Percentiles rank a stretch among this genome's conserved stretches.
These are phyloP conservation scores for Eupithecia abbreviata DNA, from an alignment of 2,888 invertebrate genomes.

Conservation along the genomic window DNA sequence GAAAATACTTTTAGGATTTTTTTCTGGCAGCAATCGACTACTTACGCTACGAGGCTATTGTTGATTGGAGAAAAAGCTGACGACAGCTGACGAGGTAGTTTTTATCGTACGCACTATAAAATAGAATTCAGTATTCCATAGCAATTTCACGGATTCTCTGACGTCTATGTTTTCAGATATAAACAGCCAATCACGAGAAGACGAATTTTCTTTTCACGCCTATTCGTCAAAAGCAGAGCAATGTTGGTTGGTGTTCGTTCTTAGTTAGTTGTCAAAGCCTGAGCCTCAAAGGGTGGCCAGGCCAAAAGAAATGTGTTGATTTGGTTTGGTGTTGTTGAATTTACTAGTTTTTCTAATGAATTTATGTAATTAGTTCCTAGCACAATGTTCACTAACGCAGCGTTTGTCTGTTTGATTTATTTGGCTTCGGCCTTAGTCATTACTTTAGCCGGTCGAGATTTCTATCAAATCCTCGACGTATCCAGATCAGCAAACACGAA, in stretches of 20 bases:
- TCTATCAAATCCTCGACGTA: conserved; percentile 96
- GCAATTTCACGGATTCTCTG: not conserved
- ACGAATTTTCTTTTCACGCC: conserved; percentile 72
- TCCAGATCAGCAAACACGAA: conserved; percentile 93
- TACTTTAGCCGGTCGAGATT: conserved; percentile 90
- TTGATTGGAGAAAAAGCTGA: conserved; percentile 13
- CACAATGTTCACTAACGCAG: conserved; percentile 72
- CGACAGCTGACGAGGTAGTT: not conserved
- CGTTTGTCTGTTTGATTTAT: conserved; percentile 71
- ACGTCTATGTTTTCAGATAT: not conserved
- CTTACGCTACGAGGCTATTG: conserved; percentile 23
- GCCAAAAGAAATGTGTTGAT: conserved; percentile 65
- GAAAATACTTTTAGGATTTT: not conserved
- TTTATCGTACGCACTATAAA: fast-evolving
- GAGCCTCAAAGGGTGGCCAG: conserved; percentile 50
- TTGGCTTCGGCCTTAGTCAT: conserved; percentile 68
- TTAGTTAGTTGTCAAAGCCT: conserved; percentile 53
- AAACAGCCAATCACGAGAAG: conserved; percentile 64
- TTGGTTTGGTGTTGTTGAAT: conserved; percentile 35
- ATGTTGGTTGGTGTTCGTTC: not conserved
- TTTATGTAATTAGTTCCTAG: conserved; percentile 60
- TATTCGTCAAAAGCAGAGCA: conserved; percentile 61
- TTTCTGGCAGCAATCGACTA: conserved; percentile 11
- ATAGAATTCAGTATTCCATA: not conserved
- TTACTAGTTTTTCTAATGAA: conserved; percentile 49